phyloP scores from a whole-genome alignment of 2,113 vertebrate species.

The Ammodramus savannarum region DNA sequence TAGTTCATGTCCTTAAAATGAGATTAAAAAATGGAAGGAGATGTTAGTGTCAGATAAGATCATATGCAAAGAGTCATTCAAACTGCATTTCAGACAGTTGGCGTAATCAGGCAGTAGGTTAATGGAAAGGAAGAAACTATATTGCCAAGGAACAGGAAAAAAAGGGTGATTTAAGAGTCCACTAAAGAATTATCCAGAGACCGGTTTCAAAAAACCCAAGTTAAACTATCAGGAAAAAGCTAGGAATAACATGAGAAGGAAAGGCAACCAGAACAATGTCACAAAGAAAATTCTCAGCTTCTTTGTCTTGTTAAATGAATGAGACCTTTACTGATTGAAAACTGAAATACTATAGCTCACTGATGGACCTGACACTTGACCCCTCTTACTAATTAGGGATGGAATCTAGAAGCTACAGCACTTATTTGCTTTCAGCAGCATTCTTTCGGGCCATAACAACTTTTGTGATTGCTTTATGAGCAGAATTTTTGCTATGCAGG shows the following conservation, averaged over 20 bases:
- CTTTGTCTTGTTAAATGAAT: slow-evolving; percentile 37
- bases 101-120: slow-evolving; percentile 47
- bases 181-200: slow-evolving; percentile 27
- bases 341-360: slow-evolving; percentile 36
- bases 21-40: slow-evolving; percentile 58
- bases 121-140: slow-evolving; percentile 31
- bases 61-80: neutral
- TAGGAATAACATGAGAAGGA: neutral
- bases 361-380: slow-evolving; percentile 52
- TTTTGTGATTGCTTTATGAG: slow-evolving; percentile 38
- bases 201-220: neutral
- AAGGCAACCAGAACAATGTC: neutral
- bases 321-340: slow-evolving; percentile 14
- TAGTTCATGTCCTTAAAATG: slow-evolving; percentile 26
- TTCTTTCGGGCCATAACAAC: slow-evolving; percentile 35
- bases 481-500: slow-evolving; percentile 5
- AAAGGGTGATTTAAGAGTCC: slow-evolving; percentile 4
- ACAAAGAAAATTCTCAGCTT: slow-evolving; percentile 8
- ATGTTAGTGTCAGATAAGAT: slow-evolving; percentile 55
- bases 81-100: neutral
- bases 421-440: slow-evolving; percentile 51
- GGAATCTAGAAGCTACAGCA: slow-evolving; percentile 38
- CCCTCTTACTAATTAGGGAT: slow-evolving; percentile 46
- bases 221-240: neutral
- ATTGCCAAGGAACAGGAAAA: slow-evolving; percentile 25